These are phyloP conservation scores for Rhinoderma darwinii DNA, from an alignment of 2,113 vertebrate genomes.

Conservation along the genomic window DNA sequence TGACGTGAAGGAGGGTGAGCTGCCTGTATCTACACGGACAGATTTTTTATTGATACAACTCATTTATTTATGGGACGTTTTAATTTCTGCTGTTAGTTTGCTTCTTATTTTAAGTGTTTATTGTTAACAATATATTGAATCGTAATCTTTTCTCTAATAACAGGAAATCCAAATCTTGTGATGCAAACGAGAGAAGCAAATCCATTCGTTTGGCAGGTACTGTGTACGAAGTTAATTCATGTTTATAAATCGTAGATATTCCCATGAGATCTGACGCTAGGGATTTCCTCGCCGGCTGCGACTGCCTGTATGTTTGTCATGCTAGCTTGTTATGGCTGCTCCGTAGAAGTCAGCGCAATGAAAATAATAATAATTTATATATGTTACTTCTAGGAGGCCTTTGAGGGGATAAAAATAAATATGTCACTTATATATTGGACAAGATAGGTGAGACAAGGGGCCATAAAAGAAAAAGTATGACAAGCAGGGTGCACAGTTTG, in stretches of 20 bases:
- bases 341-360: too few species aligned
- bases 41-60: not conserved
- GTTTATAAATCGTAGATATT: constrained; percentile 32
- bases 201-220: constrained; percentile 41
- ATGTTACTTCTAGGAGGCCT: not conserved
- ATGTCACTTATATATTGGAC: too few species aligned
- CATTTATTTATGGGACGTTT: not conserved
- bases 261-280: constrained; percentile 30
- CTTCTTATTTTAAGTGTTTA: not conserved
- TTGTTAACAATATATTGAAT: not conserved
- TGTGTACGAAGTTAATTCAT: not conserved
- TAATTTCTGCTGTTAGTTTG: not conserved
- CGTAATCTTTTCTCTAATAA: not conserved
- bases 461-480: too few species aligned
- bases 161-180: constrained; percentile 26
- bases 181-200: constrained; percentile 19
- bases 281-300: constrained; percentile 37
- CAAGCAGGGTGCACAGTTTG: too few species aligned
- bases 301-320: constrained; percentile 5
- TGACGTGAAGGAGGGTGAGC: not conserved
- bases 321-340: not conserved
- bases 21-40: not conserved
- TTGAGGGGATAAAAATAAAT: not conserved
- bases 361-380: not conserved
- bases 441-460: too few species aligned